A percentile compares a stretch with the other conserved stretches of the same genome.
Evolutionary conservation across 2,888 invertebrate species (phyloP).

Genomic region (Auanema freiburgensis): DNA sequence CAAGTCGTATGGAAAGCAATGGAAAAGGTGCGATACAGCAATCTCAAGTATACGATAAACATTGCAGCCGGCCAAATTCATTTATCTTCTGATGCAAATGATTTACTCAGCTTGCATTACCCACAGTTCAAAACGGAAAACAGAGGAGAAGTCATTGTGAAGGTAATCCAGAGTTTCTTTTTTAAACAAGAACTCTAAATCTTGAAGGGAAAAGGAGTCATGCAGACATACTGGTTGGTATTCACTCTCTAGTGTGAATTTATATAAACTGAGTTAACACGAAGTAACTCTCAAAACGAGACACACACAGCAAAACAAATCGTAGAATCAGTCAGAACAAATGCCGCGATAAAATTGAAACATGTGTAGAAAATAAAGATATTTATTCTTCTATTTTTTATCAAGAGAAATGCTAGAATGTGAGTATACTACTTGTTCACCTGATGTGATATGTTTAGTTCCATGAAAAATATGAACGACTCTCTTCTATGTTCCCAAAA

Average conservation of each 20-base stretch:
- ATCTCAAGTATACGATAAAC: slow-evolving; percentile 12
- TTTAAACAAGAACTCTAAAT: slow-evolving; percentile 1
- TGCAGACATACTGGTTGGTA: slow-evolving; percentile 50
- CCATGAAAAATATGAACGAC: no score
- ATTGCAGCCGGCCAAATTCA: slow-evolving; percentile 51
- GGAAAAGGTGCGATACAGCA: slow-evolving; percentile 32
- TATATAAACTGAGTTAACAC: no score
- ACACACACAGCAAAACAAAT: no score
- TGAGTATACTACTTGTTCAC: no score
- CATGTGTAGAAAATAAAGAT: no score
- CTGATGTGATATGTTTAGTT: no score
- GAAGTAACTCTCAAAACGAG: no score
- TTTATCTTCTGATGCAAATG: slow-evolving; percentile 36
- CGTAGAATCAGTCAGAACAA: no score
- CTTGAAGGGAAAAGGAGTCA: slow-evolving; percentile 51
- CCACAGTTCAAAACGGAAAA: slow-evolving; percentile 39
- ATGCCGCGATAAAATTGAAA: no score
- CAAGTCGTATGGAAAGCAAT: slow-evolving; percentile 51
- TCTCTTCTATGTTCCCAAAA: no score
- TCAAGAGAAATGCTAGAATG: no score
- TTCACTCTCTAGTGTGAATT: slow-evolving; percentile 3
- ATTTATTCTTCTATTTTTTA: no score
- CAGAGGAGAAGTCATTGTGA: slow-evolving; percentile 50
- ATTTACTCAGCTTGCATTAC: slow-evolving; percentile 30
- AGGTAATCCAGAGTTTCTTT: slow-evolving; percentile 36